Evolutionary conservation across 1,140 invertebrate species (phyloP).

Genomic region (Zaprionus vittiger): DNA sequence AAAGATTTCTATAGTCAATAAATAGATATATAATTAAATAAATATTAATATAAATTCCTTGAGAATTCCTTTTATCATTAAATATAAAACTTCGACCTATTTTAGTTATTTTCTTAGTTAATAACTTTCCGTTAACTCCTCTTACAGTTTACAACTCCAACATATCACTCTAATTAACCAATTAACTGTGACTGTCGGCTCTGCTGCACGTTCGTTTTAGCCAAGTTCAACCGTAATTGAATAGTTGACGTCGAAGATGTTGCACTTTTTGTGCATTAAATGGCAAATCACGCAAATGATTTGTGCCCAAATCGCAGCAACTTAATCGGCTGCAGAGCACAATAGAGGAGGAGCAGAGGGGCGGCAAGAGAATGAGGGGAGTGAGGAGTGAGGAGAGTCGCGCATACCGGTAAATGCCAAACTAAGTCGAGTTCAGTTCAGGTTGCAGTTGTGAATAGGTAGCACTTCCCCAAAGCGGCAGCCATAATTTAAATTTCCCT

Average conservation of each 20-base stretch:
- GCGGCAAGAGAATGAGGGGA: neutral
- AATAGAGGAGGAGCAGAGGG: neutral
- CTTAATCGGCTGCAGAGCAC: conserved; percentile 48
- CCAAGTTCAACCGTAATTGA: conserved; percentile 7
- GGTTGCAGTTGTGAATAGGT: conserved; percentile 19
- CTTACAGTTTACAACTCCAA: neutral
- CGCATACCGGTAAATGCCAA: conserved; percentile 27
- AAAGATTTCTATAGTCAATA: too few relatives aligned
- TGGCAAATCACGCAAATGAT: conserved; percentile 42
- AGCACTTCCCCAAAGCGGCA: conserved; percentile 38
- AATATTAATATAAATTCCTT: neutral
- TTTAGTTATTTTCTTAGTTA: neutral
- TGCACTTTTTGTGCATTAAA: conserved; percentile 17
- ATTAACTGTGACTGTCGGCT: neutral
- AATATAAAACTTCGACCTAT: too few relatives aligned
- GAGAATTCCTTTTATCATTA: too few relatives aligned
- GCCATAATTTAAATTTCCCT: conserved; percentile 73
- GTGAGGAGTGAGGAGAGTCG: neutral
- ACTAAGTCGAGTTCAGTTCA: conserved; percentile 21
- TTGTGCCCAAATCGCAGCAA: conserved; percentile 39
- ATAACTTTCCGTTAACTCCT: neutral
- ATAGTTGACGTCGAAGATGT: neutral
- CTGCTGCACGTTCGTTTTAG: neutral
- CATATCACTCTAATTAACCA: neutral
- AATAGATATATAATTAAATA: neutral